Percentiles rank a stretch among this genome's conserved stretches.
These are phyloP conservation scores for Clarias laeviceps DNA, from an alignment of 2,797 vertebrate species.

Conservation along the genomic window DNA sequence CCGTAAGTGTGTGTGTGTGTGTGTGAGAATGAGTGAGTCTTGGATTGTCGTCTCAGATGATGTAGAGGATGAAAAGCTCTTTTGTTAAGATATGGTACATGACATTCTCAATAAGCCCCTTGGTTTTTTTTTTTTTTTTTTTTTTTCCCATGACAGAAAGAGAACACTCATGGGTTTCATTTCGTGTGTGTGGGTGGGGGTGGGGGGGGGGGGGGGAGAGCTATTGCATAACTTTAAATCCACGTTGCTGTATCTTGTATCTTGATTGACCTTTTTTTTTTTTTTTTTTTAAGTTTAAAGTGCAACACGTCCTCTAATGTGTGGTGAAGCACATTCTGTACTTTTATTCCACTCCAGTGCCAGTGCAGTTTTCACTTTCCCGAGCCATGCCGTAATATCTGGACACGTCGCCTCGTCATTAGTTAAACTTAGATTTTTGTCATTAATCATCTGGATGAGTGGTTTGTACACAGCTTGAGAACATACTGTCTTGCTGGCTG, in stretches of 20 bases:
- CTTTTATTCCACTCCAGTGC: background rate
- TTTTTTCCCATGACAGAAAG: slow-evolving; percentile 34
- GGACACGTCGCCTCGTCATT: background rate
- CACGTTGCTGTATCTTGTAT: background rate
- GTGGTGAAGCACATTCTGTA: background rate
- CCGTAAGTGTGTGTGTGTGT: slow-evolving; percentile 81
- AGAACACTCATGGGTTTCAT: slow-evolving; percentile 37
- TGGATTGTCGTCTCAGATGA: slow-evolving; percentile 54
- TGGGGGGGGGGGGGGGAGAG: slow-evolving; percentile 4
- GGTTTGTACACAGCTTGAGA: no score
- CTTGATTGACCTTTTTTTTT: background rate
- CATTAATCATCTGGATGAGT: no score
- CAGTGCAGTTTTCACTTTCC: background rate
- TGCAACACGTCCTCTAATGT: background rate
- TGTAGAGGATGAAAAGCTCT: slow-evolving; percentile 64
- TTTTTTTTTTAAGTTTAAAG: background rate
- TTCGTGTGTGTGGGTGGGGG: background rate
- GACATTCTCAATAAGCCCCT: slow-evolving; percentile 67
- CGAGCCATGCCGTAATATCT: background rate
- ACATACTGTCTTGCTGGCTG: no score
- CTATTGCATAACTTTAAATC: background rate
- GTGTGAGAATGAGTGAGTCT: background rate
- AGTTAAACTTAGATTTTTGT: background rate
- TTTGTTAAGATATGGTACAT: slow-evolving; percentile 63
- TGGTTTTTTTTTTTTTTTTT: slow-evolving; percentile 51